These are phyloP conservation scores for Phalloptychus januarius DNA, from an alignment of 2,797 vertebrate species.

Conservation along the genomic window DNA sequence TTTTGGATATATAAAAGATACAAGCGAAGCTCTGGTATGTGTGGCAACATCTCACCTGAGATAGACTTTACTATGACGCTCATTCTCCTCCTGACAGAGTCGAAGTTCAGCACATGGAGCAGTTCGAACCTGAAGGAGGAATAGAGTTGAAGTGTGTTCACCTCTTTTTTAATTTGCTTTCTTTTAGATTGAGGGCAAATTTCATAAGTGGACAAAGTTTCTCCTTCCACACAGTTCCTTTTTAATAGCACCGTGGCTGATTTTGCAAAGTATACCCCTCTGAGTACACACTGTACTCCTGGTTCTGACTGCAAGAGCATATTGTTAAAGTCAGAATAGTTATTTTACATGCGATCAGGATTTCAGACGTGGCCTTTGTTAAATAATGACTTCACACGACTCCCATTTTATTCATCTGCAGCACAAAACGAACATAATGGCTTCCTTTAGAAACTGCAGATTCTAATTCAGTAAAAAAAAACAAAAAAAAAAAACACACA, in stretches of 20 bases:
- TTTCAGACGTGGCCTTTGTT: background rate
- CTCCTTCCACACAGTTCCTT: background rate
- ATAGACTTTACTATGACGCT: constrained; percentile 93
- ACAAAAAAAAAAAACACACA: background rate
- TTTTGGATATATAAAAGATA: background rate
- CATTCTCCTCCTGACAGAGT: constrained; percentile 96
- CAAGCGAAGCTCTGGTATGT: background rate
- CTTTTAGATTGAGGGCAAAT: background rate
- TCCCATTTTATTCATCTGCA: background rate
- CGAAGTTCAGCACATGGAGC: constrained; percentile 92
- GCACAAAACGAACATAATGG: background rate
- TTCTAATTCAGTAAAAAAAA: background rate
- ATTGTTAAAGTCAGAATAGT: background rate
- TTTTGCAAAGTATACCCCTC: background rate
- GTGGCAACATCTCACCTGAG: constrained; percentile 78
- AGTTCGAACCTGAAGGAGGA: constrained; percentile 87
- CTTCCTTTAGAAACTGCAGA: background rate
- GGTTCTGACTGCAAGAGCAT: background rate
- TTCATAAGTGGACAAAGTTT: background rate
- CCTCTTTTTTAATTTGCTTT: background rate
- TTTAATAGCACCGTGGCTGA: background rate
- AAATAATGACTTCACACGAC: background rate
- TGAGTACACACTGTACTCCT: background rate
- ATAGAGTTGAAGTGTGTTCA: background rate
- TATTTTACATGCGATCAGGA: background rate